phyloP scores from a whole-genome alignment of 2,888 invertebrate species.

The Masnerella sp. region DNA sequence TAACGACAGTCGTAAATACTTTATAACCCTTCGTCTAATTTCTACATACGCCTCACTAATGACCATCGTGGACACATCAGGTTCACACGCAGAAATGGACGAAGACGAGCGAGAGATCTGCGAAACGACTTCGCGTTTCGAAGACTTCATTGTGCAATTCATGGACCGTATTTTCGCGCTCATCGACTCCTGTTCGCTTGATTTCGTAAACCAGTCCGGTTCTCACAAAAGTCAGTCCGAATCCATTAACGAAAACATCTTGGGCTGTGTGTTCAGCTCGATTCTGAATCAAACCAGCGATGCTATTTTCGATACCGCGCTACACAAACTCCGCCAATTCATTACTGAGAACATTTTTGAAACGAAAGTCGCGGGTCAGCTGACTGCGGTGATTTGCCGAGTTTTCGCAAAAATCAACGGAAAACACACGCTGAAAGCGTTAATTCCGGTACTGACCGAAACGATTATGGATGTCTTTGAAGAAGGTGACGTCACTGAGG shows the following conservation, averaged over 20 bases:
- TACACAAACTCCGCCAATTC: conserved; percentile 87
- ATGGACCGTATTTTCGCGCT: conserved; percentile 87
- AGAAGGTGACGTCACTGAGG: conserved; percentile 85
- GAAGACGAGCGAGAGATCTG: conserved; percentile 88
- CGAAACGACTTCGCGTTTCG: conserved; percentile 90
- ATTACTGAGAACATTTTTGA: conserved; percentile 88
- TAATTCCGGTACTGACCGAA: conserved; percentile 86
- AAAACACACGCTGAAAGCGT: conserved; percentile 83
- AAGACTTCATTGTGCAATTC: conserved; percentile 92
- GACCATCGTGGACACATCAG: conserved; percentile 91
- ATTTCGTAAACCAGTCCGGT: conserved; percentile 80
- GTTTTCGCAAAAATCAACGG: conserved; percentile 84
- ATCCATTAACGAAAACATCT: conserved; percentile 84
- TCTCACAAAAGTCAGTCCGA: conserved; percentile 84
- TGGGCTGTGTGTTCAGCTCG: conserved; percentile 83
- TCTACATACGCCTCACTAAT: conserved; percentile 87
- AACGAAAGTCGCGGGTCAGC: conserved; percentile 88
- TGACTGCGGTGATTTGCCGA: conserved; percentile 86
- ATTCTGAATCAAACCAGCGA: conserved; percentile 85
- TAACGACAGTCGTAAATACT: conserved; percentile 88
- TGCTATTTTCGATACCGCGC: conserved; percentile 81
- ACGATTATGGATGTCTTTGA: conserved; percentile 80
- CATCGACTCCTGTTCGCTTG: conserved; percentile 85
- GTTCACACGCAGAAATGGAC: conserved; percentile 85
- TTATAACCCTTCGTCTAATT: conserved; percentile 88